A percentile compares a stretch with the other conserved stretches of the same genome.
These are phyloP conservation scores for Diachrysia chrysitis DNA, from an alignment of 2,888 invertebrate species.

Conservation along the genomic window DNA sequence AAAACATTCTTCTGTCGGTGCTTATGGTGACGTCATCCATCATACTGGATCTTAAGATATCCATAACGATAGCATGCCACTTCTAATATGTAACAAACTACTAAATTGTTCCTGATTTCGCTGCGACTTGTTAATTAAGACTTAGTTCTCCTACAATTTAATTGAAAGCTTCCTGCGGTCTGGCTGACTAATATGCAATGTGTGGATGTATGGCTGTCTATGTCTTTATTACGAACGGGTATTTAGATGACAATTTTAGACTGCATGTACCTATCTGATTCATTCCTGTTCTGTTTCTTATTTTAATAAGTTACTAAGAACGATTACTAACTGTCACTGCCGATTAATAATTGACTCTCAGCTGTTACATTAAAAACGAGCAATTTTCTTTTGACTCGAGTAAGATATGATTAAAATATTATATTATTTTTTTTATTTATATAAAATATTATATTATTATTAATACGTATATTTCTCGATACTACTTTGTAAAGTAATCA, in stretches of 20 bases:
- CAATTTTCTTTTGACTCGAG: no score
- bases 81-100: constrained; percentile 31
- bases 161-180: constrained; percentile 31
- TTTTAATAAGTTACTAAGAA: no score
- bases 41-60: neutral
- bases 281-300: constrained; percentile 1
- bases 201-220: constrained; percentile 13
- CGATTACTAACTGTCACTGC: no score
- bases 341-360: no score
- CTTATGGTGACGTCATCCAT: neutral
- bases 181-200: constrained; percentile 25
- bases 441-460: no score
- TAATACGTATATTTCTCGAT: no score
- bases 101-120: constrained; percentile 41
- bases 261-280: neutral
- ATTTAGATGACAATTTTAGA: constrained; percentile 6
- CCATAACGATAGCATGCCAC: constrained; percentile 17
- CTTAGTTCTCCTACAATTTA: constrained; percentile 31
- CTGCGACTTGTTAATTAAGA: constrained; percentile 32
- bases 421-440: no score
- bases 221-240: neutral
- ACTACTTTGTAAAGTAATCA: constrained; percentile 1
- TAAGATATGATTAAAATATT: no score
- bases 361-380: no score
- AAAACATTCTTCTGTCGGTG: no score